phyloP scores from a whole-genome alignment of 2,113 vertebrate genomes.

The Orcinus orca region DNA sequence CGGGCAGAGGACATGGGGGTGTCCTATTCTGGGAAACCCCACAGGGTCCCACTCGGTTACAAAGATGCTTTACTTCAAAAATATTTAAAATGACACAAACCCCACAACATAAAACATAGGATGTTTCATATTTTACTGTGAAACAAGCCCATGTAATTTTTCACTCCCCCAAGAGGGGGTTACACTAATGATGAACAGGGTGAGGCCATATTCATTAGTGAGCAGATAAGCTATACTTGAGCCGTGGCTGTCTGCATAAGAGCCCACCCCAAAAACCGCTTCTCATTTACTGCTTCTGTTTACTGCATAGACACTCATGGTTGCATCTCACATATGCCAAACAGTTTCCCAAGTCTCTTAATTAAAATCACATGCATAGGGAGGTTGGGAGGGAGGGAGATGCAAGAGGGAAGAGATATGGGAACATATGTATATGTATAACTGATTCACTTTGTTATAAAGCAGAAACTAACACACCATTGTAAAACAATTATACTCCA shows the following conservation, averaged over 20 bases:
- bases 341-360: not conserved
- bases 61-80: not conserved
- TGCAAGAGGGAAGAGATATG: no score
- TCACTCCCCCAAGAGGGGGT: accelerated
- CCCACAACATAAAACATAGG: accelerated
- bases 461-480: no score
- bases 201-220: no score
- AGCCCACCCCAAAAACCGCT: accelerated
- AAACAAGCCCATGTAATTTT: accelerated
- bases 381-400: no score
- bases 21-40: no score
- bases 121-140: not conserved
- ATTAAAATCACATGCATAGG: not conserved
- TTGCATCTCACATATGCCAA: accelerated
- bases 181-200: not conserved
- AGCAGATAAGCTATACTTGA: no score
- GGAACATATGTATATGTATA: no score
- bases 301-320: accelerated
- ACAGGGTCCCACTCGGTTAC: no score
- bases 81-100: not conserved
- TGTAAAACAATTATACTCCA: no score
- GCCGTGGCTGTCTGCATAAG: not conserved
- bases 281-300: no score
- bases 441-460: no score
- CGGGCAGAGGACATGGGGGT: no score